Evolutionary conservation across 1,140 invertebrate genomes (phyloP).

Genomic region (Zaprionus tsacasi): DNA sequence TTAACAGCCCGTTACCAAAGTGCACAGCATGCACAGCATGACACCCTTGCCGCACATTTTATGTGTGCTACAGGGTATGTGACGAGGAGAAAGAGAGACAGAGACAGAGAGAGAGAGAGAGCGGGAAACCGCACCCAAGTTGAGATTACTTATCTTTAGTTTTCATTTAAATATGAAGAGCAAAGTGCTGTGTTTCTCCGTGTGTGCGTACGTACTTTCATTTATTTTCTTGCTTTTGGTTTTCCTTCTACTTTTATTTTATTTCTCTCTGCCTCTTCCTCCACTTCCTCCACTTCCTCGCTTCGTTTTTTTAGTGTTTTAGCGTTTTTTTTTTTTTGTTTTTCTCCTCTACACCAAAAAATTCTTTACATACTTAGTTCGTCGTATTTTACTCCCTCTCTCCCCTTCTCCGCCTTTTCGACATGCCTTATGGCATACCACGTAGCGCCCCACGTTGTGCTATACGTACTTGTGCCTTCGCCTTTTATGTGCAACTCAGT

Average conservation of each 20-base stretch:
- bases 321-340: conserved; percentile 23
- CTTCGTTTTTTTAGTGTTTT: conserved; percentile 38
- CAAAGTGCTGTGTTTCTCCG: conserved; percentile 49
- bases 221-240: conserved; percentile 42
- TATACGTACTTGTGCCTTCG: not conserved
- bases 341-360: conserved; percentile 14
- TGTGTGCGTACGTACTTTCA: conserved; percentile 36
- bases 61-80: conserved; percentile 33
- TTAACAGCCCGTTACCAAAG: not conserved
- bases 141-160: conserved; percentile 79
- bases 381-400: conserved; percentile 19
- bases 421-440: not conserved
- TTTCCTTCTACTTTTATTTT: conserved; percentile 47
- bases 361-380: conserved; percentile 42
- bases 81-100: conserved; percentile 13
- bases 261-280: conserved; percentile 8
- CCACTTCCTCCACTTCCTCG: too few relatives aligned
- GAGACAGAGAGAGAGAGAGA: conserved; percentile 9
- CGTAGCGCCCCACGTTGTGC: not conserved
- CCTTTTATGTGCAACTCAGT: conserved; percentile 43
- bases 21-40: conserved; percentile 5
- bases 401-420: not conserved
- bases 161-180: conserved; percentile 78
- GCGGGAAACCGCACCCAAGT: conserved; percentile 68
- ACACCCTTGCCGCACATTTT: conserved; percentile 18